Evolutionary conservation across 2,888 invertebrate genomes (phyloP).

Genomic region (Laothoe populi): DNA sequence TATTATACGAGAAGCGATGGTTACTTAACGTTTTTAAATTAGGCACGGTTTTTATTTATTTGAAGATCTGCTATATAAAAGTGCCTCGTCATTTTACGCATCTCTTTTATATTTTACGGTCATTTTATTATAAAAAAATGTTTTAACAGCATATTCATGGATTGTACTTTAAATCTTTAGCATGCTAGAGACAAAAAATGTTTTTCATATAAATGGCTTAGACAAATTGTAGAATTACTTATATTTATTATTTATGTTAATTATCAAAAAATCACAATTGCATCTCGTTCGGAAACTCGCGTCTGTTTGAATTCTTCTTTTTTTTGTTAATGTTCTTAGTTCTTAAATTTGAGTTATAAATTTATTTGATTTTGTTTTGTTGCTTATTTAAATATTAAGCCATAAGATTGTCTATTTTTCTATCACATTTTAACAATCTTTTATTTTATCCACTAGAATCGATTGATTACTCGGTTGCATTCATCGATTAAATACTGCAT

Average conservation of each 20-base stretch:
- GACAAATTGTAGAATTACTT: slow-evolving; percentile 17
- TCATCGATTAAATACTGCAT: slow-evolving; percentile 15
- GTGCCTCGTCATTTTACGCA: neutral
- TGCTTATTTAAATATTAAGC: slow-evolving; percentile 63
- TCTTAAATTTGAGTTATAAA: slow-evolving; percentile 57
- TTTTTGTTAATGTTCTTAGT: slow-evolving; percentile 74
- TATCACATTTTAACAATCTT: neutral
- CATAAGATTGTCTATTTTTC: slow-evolving; percentile 45
- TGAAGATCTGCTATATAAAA: slow-evolving; percentile 45
- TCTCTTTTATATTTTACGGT: slow-evolving; percentile 29
- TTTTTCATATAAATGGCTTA: slow-evolving; percentile 2
- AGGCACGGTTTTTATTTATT: slow-evolving; percentile 40
- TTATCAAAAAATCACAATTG: slow-evolving; percentile 44
- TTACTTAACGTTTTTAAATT: slow-evolving; percentile 70
- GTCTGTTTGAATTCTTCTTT: slow-evolving; percentile 60
- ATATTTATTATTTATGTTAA: slow-evolving; percentile 34
- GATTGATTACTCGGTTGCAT: neutral
- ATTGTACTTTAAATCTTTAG: slow-evolving; percentile 14
- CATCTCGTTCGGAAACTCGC: slow-evolving; percentile 70
- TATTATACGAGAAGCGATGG: slow-evolving; percentile 61
- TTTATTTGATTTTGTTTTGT: slow-evolving; percentile 64
- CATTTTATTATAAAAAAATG: slow-evolving; percentile 20
- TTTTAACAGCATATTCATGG: slow-evolving; percentile 6
- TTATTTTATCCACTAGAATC: neutral
- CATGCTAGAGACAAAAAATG: slow-evolving; percentile 1